These are phyloP conservation scores for Melangyna quadrimaculata DNA, from an alignment of 2,888 invertebrate species.

Conservation along the genomic window DNA sequence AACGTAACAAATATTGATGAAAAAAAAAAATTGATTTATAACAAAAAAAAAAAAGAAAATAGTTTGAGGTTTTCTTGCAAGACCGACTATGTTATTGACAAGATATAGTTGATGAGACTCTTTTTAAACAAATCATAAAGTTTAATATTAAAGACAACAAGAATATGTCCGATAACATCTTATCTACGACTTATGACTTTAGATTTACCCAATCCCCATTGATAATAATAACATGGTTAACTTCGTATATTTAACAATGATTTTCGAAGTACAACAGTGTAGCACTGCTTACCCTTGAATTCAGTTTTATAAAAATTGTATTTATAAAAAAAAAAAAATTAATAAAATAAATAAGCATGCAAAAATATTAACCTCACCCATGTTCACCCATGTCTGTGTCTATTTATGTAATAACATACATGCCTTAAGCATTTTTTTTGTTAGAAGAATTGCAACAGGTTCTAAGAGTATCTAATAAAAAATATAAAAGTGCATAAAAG, in stretches of 20 bases:
- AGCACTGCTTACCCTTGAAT: slow-evolving; percentile 12
- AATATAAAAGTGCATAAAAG: not conserved
- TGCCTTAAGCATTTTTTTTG: not conserved
- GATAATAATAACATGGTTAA: not conserved
- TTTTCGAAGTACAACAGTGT: not conserved
- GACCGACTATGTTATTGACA: slow-evolving; percentile 13
- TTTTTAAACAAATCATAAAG: not conserved
- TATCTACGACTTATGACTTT: slow-evolving; percentile 8
- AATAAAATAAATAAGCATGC: not conserved
- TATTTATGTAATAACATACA: not conserved
- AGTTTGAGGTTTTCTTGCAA: not conserved
- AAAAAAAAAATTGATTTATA: too few species aligned
- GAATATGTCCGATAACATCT: slow-evolving; percentile 18
- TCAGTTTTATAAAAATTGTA: not conserved
- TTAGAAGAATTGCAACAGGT: not conserved
- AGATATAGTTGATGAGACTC: not conserved
- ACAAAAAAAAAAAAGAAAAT: too few species aligned
- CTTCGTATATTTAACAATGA: not conserved
- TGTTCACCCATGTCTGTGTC: not conserved
- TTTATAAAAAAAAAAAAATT: not conserved
- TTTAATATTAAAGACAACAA: not conserved
- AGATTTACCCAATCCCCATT: not conserved
- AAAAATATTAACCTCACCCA: not conserved
- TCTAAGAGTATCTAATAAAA: not conserved
- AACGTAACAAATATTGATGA: too few species aligned